phyloP scores from a whole-genome alignment of 1,140 invertebrate genomes.

The Trachymyrmex cornetzi region DNA sequence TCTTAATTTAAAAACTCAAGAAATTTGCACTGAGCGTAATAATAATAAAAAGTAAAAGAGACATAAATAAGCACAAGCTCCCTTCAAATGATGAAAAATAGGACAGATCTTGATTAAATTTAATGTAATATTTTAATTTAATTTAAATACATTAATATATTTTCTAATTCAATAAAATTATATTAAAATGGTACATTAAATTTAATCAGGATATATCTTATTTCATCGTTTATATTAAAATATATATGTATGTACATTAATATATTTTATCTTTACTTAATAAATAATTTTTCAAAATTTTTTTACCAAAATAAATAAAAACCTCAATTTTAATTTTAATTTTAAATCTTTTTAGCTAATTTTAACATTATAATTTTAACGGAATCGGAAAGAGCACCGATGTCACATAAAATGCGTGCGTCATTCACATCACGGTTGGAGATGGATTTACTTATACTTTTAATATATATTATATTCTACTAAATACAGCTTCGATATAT shows the following conservation, averaged over 20 bases:
- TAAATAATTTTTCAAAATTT: neutral
- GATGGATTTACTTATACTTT: conserved; percentile 16
- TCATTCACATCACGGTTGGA: neutral
- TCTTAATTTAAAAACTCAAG: neutral
- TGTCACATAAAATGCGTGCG: neutral
- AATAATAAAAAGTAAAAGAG: neutral
- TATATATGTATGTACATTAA: too few relatives aligned
- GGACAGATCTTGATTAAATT: neutral
- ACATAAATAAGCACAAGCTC: neutral
- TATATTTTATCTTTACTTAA: too few relatives aligned
- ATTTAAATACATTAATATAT: neutral
- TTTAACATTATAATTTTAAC: neutral
- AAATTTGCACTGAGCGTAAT: neutral
- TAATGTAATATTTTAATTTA: conserved; percentile 11
- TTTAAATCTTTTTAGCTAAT: neutral
- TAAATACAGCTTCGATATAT: conserved; percentile 78
- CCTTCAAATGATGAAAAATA: neutral
- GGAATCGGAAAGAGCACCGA: conserved; percentile 21
- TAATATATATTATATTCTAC: conserved; percentile 49
- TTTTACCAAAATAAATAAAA: conserved; percentile 2
- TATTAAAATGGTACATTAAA: too few relatives aligned
- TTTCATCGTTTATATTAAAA: too few relatives aligned
- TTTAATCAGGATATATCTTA: too few relatives aligned
- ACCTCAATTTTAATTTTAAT: neutral
- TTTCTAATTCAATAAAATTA: too few relatives aligned